Evolutionary conservation across 1,140 invertebrate genomes (phyloP).

Genomic region (Melanaphis sacchari): DNA sequence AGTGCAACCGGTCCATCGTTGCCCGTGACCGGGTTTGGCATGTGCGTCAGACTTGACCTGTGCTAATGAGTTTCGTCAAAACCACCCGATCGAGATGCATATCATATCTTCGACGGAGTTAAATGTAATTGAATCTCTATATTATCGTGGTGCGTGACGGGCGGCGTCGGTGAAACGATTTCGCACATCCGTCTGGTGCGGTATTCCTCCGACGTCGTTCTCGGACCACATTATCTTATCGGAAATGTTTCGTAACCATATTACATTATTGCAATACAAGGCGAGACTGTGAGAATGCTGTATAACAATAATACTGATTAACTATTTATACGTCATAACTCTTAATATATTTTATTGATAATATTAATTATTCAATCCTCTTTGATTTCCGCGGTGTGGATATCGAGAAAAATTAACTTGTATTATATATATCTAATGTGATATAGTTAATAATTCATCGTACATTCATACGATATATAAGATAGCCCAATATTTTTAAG

Average conservation of each 20-base stretch:
- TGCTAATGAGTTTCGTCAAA: slow-evolving; percentile 53
- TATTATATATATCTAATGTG: too few relatives aligned
- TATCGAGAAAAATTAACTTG: not conserved
- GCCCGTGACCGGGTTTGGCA: slow-evolving; percentile 21
- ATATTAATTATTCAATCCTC: not conserved
- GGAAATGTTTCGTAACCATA: not conserved
- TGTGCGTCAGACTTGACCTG: slow-evolving; percentile 46
- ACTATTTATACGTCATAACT: not conserved
- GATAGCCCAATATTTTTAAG: too few relatives aligned
- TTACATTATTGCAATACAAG: not conserved
- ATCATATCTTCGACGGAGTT: too few relatives aligned
- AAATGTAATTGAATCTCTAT: not conserved
- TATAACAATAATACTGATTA: not conserved
- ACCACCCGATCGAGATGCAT: not conserved
- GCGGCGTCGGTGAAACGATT: not conserved
- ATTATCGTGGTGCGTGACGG: not conserved
- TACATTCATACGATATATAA: too few relatives aligned
- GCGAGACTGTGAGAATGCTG: too few relatives aligned
- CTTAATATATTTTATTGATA: not conserved
- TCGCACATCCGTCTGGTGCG: not conserved
- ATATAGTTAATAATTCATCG: too few relatives aligned
- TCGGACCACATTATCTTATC: not conserved
- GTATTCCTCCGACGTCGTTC: not conserved
- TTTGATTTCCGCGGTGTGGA: not conserved
- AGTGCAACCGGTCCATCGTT: slow-evolving; percentile 43